Percentiles rank a stretch among this genome's conserved stretches.
Evolutionary conservation across 2,797 vertebrate genomes (phyloP).

Genomic region (Austrolebias charrua): DNA sequence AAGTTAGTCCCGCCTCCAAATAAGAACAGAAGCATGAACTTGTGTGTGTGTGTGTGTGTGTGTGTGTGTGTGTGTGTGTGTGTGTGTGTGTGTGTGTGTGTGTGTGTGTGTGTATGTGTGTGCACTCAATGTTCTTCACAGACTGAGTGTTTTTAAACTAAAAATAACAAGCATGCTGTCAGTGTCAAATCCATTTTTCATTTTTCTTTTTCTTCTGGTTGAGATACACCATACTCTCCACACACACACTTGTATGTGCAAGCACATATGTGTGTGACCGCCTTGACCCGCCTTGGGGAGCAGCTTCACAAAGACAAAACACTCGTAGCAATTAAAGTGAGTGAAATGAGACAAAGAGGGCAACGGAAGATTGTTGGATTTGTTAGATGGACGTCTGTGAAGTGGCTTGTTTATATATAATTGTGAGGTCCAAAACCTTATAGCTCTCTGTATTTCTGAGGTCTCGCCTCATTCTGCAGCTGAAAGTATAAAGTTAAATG

Average conservation of each 20-base stretch:
- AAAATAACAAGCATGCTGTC: constrained; percentile 51
- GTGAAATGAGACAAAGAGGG: constrained; percentile 17
- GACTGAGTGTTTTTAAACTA: constrained; percentile 24
- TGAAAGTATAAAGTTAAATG: neutral
- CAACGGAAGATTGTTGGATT: neutral
- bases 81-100: too few species aligned
- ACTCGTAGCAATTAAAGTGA: constrained; percentile 57
- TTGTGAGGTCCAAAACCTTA: neutral
- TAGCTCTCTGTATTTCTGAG: neutral
- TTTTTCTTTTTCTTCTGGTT: constrained; percentile 25
- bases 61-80: too few species aligned
- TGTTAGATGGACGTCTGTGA: constrained; percentile 8
- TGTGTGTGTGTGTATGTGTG: too few species aligned
- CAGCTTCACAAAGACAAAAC: constrained; percentile 56
- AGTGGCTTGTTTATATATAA: constrained; percentile 4
- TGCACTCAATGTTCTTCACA: too few species aligned
- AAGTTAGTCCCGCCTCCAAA: too few species aligned
- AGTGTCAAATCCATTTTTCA: constrained; percentile 25
- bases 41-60: too few species aligned
- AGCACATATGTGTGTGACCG: constrained; percentile 2
- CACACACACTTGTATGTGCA: neutral
- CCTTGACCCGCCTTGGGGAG: constrained; percentile 38
- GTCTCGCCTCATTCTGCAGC: neutral
- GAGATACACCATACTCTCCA: constrained; percentile 18
- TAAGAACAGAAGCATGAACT: too few species aligned